Evolutionary conservation across 2,888 invertebrate species (phyloP), one percentile per base, ranked within the genome.

Genomic region (Ichneumon xanthorius): DNA sequence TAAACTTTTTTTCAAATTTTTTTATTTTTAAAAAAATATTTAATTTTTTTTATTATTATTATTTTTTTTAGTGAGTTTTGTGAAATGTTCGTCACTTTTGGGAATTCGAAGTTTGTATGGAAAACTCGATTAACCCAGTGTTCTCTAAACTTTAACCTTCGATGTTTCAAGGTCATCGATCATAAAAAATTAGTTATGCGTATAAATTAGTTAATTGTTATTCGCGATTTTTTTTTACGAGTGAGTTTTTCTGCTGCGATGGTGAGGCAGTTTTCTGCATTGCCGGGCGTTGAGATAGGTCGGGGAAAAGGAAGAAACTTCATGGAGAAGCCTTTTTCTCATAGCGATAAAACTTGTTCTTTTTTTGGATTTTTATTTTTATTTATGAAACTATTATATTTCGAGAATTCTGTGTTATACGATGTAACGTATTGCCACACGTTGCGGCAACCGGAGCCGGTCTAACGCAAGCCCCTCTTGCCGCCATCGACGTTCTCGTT

Each of bases 401-500:
- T 61, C 61, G 30, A 61, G 26, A 30, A 30, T 61, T 14, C 30
- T 33, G 61, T 1, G 30, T 33, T 16, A 16, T 61, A 33, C 30
- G 61, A 16, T 61, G 30, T 61, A 26, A 48, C 22, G 68, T 48
- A 7, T 81, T 72, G 65, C 58, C 76, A 65, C 76, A 76, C 75
- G 53, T 67, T 26, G 30, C 65, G 16, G 65, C 65, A 45, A 50
- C 53, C 30, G 37, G 45, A 33, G 63, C 70, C 70, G 63, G 70
- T 61, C 79, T 79, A 79, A 79, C 79, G 70, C 77, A 77, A 77
- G 77, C 45, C 9, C 11, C 77, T 40, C 72, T 77, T 77, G 77
- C 68, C 37, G 67, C 68, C 77, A 77, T 77, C 77, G 6, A 26
- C 40, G 48, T 68, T 61, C 63, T 71, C 30, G 50, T 71, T 70